Conservation (phyloP, 2,797 vertebrate genomes). For the Fringilla coelebs region DNA sequence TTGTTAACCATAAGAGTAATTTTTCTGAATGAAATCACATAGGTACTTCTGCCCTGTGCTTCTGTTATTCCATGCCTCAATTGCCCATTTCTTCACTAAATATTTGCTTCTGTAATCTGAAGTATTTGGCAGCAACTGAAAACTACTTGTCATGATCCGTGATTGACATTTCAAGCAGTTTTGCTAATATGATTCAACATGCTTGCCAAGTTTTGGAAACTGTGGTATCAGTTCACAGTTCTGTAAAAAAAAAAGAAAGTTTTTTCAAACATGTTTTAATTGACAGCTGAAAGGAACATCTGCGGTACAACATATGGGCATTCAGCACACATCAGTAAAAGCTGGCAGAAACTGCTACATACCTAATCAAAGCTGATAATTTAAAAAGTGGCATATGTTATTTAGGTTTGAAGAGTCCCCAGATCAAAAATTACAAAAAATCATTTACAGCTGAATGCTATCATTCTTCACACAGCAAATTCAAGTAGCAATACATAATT, state of each 20-base stretch:
- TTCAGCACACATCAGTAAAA: background rate
- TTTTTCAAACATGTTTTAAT: slow-evolving; percentile 4
- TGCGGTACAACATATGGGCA: background rate
- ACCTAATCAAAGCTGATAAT: background rate
- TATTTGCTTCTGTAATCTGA: background rate
- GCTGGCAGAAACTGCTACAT: background rate
- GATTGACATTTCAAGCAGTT: background rate
- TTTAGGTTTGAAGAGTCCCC: background rate
- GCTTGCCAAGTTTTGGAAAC: background rate
- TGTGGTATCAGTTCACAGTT: background rate
- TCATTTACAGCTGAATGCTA: background rate
- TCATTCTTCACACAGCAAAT: background rate
- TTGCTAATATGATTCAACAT: background rate
- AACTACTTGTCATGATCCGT: background rate
- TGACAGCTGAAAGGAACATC: slow-evolving; percentile 23
- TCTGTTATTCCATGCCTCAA: background rate
- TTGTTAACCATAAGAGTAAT: background rate
- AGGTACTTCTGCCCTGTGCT: background rate
- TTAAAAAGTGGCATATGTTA: background rate
- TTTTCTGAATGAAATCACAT: background rate
- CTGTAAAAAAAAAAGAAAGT: background rate
- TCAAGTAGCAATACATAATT: background rate
- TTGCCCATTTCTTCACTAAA: background rate
- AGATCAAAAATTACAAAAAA: background rate
- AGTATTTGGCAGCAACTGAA: background rate